Base-by-base conservation (phyloP, 2,888 invertebrate species). In the Cepaea hortensis region DNA sequence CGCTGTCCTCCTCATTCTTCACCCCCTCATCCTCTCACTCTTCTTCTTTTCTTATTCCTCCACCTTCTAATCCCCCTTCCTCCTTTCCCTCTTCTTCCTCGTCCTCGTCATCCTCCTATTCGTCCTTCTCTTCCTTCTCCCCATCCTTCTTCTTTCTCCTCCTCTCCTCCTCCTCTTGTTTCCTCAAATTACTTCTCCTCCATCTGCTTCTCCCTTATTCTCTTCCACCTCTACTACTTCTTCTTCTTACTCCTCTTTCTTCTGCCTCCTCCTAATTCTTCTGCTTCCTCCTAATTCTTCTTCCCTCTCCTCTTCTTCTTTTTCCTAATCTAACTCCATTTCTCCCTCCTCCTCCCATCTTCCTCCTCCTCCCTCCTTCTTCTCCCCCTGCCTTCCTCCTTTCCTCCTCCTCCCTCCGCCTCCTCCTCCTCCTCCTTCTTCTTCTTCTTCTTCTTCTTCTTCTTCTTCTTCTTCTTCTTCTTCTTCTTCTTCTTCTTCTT, bases 381-480 rank as follows among this genome's bases (percentile, higher is more conserved):
- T 23, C 81, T 81, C 15, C 81, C 7, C n/a, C 68, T 65, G 6
- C 68, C 62, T 23, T 62, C 65, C n/a, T 62, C 35, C 15, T 65
- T 65, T 55, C 11, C 0, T 4, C 55, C 55, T 55, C 55, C 55
- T 55, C 55, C 55, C 55, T 11, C 55, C 11, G 55, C 35, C 65
- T 48, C 23, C 68, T 65, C 35, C 20, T 81, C 15, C 68, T 65
- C 35, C 81, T 81, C 15, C 81, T 81, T 4, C 81, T 81, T 3
- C 81, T 81, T 4, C 81, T 81, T 65, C 81, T 81, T 65, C 81
- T 81, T 65, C 81, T 81, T 65, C 81, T 65, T 23, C 81, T 65
- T 68, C 20, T 18, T 68, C 68, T 18, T 18, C 13, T 20, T n/a
- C n/a, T 68, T 18, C n/a, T 20, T 68, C 18, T 68, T 68, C 68